Evolutionary conservation across 2,888 invertebrate species (phyloP), one percentile per base, ranked within the genome.

Genomic region (Cotesia congregata): DNA sequence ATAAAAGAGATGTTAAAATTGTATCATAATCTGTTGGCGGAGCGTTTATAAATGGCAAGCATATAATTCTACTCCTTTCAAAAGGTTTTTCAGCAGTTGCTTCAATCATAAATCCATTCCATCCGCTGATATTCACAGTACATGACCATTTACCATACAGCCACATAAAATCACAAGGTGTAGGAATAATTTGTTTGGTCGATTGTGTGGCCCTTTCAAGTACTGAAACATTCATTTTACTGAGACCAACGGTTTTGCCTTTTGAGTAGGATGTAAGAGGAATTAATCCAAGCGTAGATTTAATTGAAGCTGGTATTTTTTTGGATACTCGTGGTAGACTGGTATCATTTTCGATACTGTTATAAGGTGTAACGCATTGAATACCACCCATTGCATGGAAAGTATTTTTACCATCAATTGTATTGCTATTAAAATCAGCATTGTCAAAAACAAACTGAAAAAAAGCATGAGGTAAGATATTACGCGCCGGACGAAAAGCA

Each of bases 81-180:
- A 78, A 83, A 68, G 77, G 75, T 71, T 73, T 78, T 74, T 79
- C 79, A 68, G 79, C 79, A 80, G 85, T 85, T 30, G 84, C 79
- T 61, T 81, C 81, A 81, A 86, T 76, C 84, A 87, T 79, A 83
- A 83, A 88, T 17, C 86, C 86, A 80, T 86, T 86, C 86, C 85
- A 88, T 15, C 87, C 86, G 76, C 85, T 84, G 75, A 86, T 84
- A 75, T 81, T 74, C 79, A 78, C 75, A 79, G 79, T 15, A 80
- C 84, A 79, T 72, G 71, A 67, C 72, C 74, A 74, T 67, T 77
- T 77, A 6, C 72, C 77, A 64, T 72, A 74, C 17, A 77, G 68
- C 74, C 74, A 77, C 72, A 77, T 71, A 9, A 77, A 83, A 75
- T 82, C 81, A 77, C 65, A 38, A n/a, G 73, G 61, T 9, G 67